These are phyloP conservation scores for Scomber colias DNA, from an alignment of 2,113 vertebrate genomes.

Conservation along the genomic window DNA sequence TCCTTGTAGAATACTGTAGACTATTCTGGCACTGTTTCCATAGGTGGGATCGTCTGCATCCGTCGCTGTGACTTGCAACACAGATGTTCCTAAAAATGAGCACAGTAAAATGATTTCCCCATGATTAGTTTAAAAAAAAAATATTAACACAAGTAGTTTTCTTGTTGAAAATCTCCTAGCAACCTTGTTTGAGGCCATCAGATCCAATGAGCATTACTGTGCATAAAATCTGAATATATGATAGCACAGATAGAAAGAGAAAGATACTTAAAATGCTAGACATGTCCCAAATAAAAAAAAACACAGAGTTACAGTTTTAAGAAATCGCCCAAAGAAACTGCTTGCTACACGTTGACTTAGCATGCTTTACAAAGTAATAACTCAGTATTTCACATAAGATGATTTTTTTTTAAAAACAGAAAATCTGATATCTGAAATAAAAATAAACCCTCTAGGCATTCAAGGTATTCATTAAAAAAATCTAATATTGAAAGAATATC, in stretches of 20 bases:
- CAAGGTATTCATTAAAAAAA: too few species aligned
- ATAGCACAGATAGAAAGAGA: not conserved
- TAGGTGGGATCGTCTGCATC: slow-evolving; percentile 98
- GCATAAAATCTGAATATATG: not conserved
- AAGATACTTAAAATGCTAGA: not conserved
- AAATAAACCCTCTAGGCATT: too few species aligned
- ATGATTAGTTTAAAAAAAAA: too few species aligned
- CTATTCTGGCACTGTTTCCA: slow-evolving; percentile 95
- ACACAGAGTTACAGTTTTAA: not conserved
- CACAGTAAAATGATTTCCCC: slow-evolving; percentile 6
- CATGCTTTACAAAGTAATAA: not conserved
- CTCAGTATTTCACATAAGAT: not conserved
- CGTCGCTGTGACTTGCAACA: slow-evolving; percentile 95
- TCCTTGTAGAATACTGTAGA: slow-evolving; percentile 97
- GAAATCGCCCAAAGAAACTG: not conserved
- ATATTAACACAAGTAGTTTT: not conserved
- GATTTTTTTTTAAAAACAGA: too few species aligned
- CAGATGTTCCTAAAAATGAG: slow-evolving; percentile 90
- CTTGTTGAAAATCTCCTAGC: slow-evolving; percentile 12
- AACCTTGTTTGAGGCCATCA: not conserved
- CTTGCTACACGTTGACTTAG: not conserved
- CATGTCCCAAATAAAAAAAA: not conserved
- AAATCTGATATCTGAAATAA: too few species aligned
- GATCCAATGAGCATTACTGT: not conserved
- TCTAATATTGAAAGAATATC: too few species aligned